A percentile compares a stretch with the other conserved stretches of the same genome.
Conservation (phyloP, 2,888 invertebrate species). For the Cheilosia soror region DNA sequence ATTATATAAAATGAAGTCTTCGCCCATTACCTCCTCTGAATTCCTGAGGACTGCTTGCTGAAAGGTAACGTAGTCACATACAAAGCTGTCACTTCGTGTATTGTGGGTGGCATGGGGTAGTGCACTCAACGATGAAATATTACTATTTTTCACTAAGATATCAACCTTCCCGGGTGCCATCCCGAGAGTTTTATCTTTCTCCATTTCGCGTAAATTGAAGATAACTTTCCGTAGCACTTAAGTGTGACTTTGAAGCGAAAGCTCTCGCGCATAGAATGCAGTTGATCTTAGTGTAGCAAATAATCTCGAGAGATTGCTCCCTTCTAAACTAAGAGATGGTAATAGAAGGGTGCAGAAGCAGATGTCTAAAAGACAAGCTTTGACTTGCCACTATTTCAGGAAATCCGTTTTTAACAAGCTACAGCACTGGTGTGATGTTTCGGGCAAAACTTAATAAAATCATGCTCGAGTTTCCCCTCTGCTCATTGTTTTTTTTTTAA, state of each 20-base stretch:
- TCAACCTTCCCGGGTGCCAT: conserved; percentile 64
- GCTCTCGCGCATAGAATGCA: conserved; percentile 45
- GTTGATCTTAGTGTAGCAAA: conserved; percentile 64
- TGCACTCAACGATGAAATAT: conserved; percentile 72
- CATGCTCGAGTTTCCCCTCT: conserved; percentile 31
- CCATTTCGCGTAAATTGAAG: conserved; percentile 72
- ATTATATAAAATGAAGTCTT: conserved; percentile 62
- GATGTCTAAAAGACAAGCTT: conserved; percentile 60
- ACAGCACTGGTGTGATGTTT: conserved; percentile 51
- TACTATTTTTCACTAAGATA: conserved; percentile 69
- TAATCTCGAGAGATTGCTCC: conserved; percentile 55
- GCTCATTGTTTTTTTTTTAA: conserved; percentile 41
- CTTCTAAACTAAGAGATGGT: neutral
- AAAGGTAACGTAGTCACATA: conserved; percentile 54
- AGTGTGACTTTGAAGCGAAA: conserved; percentile 66
- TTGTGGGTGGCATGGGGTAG: conserved; percentile 35
- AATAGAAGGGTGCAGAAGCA: conserved; percentile 48
- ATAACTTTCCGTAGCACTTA: conserved; percentile 72
- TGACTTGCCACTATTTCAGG: conserved; percentile 57
- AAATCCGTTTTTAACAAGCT: conserved; percentile 68
- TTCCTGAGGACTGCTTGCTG: conserved; percentile 46
- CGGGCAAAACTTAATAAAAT: conserved; percentile 54
- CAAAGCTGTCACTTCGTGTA: conserved; percentile 36
- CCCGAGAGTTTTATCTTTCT: conserved; percentile 69
- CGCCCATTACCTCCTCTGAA: conserved; percentile 35